phyloP scores from a whole-genome alignment of 2,113 vertebrate species.

The Procavia capensis region DNA sequence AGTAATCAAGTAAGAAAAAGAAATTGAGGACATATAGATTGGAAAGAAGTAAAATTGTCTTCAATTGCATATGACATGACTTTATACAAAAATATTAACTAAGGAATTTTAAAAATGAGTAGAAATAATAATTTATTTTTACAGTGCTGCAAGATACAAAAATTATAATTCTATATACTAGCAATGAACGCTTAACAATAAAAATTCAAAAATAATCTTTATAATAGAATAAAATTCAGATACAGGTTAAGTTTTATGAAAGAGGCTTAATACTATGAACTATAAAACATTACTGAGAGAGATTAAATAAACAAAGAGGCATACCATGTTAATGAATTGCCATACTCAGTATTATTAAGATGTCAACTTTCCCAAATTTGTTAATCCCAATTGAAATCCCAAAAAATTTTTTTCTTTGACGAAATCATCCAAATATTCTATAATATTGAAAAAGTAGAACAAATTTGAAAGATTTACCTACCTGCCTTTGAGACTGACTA shows the following conservation, averaged over 20 bases:
- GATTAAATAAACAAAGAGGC: conserved; percentile 17
- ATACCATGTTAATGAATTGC: background rate
- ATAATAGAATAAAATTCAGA: background rate
- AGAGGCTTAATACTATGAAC: background rate
- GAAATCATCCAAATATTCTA: background rate
- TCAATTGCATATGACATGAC: background rate
- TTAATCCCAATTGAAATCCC: background rate
- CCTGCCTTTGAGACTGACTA: background rate
- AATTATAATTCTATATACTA: background rate
- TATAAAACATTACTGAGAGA: conserved; percentile 4
- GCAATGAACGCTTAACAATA: background rate
- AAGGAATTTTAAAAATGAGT: background rate
- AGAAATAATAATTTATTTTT: conserved; percentile 37
- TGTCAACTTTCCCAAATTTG: background rate
- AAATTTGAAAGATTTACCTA: background rate
- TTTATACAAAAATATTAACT: background rate
- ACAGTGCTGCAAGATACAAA: background rate
- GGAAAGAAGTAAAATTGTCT: background rate
- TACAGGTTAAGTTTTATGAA: conserved; percentile 33
- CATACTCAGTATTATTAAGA: background rate
- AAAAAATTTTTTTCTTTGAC: background rate
- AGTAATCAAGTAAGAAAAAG: background rate
- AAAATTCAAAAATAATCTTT: background rate
- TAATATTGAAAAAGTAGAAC: background rate
- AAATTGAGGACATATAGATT: background rate